Evolutionary conservation across 2,888 invertebrate species (phyloP), one percentile per base, ranked within the genome.

Genomic region (Acanthococcus lagerstroemiae): DNA sequence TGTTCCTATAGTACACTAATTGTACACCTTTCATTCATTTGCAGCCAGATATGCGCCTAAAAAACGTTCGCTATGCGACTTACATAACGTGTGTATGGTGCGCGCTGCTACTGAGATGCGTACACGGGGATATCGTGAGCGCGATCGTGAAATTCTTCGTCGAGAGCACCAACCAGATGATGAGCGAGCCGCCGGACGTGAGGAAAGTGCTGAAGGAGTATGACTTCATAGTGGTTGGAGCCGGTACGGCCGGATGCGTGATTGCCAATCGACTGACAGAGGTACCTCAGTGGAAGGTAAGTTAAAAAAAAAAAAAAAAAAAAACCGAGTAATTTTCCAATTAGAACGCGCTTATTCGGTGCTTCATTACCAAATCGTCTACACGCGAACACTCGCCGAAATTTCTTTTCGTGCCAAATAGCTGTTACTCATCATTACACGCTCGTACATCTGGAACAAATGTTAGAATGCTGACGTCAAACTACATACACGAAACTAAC

Each of bases 191-290:
- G 1, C 75, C 76, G 1, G 86, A 84, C 73, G 81, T 83, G 67
- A 81, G 81, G 69, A 75, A 79, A 46, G 76, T 89, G 1, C 80
- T 84, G 63, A 78, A 81, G 24, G 84, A 86, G 69, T 90, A 90
- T 74, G 92, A 91, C 74, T 95, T 90, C 70, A 79, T 91, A 0
- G 79, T 90, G 12, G 81, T 92, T 22, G 92, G 92, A 0, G 88
- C 84, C 1, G 92, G 92, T 0, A 88, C 90, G 0, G 91, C 91
- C 0, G 92, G 92, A 0, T 83, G 84, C 30, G 70, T 67, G 69
- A 77, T 80, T 25, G 74, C 73, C 1, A 75, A 74, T 25, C 71
- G 81, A 27, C 75, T 81, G 1, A 75, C 78, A 9, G 83, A 84
- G 73, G 65, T 71, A 50, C 27, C 52, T 24, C 26, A 65, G 30